These are phyloP conservation scores for Semotilus atromaculatus DNA, from an alignment of 2,797 vertebrate species.

Conservation along the genomic window DNA sequence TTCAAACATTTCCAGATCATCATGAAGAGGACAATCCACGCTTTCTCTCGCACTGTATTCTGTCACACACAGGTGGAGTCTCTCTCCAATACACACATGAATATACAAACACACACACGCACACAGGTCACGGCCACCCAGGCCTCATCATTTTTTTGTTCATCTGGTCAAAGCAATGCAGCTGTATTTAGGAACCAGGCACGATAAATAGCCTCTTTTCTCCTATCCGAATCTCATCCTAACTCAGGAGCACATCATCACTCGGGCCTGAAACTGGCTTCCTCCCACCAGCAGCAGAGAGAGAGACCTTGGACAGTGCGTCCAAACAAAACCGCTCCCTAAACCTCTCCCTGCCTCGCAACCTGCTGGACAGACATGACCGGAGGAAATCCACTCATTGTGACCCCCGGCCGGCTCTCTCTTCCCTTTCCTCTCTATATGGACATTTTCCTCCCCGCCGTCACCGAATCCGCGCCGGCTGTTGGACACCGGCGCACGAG, in stretches of 20 bases:
- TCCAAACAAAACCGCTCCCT: constrained; percentile 56
- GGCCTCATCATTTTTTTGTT: constrained; percentile 33
- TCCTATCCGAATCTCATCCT: constrained; percentile 34
- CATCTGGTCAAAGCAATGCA: constrained; percentile 40
- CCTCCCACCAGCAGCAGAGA: constrained; percentile 46
- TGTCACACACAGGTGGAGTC: constrained; percentile 56
- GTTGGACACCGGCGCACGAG: constrained; percentile 1
- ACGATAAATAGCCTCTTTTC: constrained; percentile 41
- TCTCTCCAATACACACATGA: constrained; percentile 18
- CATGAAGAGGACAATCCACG: constrained; percentile 55
- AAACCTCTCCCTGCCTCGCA: constrained; percentile 38
- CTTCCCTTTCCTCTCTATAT: constrained; percentile 62
- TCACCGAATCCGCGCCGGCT: constrained; percentile 30
- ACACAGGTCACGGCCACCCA: constrained; percentile 36
- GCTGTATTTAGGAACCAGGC: constrained; percentile 52
- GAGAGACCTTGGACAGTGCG: constrained; percentile 54
- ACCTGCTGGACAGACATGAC: constrained; percentile 51
- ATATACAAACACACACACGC: constrained; percentile 20
- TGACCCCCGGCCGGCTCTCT: constrained; percentile 52
- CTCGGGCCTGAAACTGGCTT: constrained; percentile 48
- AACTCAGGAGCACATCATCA: constrained; percentile 50
- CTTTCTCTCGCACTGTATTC: constrained; percentile 64
- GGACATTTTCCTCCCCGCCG: constrained; percentile 64
- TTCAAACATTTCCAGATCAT: constrained; percentile 21
- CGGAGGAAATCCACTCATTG: constrained; percentile 71